Conservation (phyloP, 1,140 invertebrate genomes). For the Eumeta japonica region DNA sequence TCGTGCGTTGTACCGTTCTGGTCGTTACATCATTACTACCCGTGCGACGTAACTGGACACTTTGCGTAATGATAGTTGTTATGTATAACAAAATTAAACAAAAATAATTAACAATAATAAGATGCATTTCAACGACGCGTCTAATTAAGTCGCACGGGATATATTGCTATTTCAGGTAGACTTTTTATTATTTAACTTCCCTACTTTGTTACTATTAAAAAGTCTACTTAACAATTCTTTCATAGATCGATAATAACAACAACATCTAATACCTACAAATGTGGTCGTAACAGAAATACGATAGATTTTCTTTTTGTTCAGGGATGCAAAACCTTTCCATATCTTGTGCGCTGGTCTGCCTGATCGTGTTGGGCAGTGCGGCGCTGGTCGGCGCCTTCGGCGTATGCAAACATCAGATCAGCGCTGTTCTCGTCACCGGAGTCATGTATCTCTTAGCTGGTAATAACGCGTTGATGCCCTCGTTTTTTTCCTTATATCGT, state of each 20-base stretch:
- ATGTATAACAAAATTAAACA: too few species aligned
- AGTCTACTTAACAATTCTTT: conserved; percentile 1
- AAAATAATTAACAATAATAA: too few species aligned
- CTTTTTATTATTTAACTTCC: too few species aligned
- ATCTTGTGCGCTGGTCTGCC: conserved; percentile 84
- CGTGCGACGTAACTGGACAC: too few species aligned
- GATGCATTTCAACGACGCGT: too few species aligned
- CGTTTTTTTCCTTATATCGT: background rate
- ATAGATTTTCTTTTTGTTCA: conserved; percentile 46
- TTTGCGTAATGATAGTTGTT: too few species aligned
- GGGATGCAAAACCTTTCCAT: conserved; percentile 93
- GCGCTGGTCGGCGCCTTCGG: conserved; percentile 82
- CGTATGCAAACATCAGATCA: conserved; percentile 82
- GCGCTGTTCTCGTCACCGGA: conserved; percentile 84
- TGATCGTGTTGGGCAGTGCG: conserved; percentile 80
- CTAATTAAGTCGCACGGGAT: too few species aligned
- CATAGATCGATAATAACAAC: background rate
- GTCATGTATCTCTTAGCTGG: conserved; percentile 89
- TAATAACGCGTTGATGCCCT: too few species aligned
- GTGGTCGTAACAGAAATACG: conserved; percentile 3
- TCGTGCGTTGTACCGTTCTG: too few species aligned
- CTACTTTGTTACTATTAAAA: too few species aligned
- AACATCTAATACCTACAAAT: background rate
- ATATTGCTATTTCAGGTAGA: too few species aligned
- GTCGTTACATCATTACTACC: too few species aligned